Evolutionary conservation across 2,888 invertebrate genomes (phyloP), one percentile per base, ranked within the genome.

Genomic region (Tiliacea citrago): DNA sequence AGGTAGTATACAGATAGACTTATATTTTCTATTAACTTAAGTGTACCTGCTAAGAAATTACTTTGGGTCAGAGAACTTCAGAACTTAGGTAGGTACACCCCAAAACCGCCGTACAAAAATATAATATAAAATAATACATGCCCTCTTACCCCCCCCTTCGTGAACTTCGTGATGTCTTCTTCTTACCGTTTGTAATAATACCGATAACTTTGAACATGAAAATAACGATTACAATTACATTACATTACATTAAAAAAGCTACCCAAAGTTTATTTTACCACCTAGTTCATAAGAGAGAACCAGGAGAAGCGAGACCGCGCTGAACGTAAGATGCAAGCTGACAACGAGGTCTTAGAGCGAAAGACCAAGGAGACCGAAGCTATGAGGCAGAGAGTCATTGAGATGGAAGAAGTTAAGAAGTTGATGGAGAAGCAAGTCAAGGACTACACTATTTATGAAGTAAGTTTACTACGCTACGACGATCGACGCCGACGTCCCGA

Each of bases 251-350:
- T n/a, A n/a, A 18, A 29, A 63, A 16, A 16, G 18, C 6, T 9
- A 49, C n/a, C 16, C 9, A 21, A 72, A 47, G 63, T 18, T 24
- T 18, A 16, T 58, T 8, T 9, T 49, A 55, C 6, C n/a, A n/a
- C 29, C 35, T 24, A 97, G 97, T 97, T 97, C 85, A 97, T 97
- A 10, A 94, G 96, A 84, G 97, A 97, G 88, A 97, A 97, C 88
- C 96, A 97, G 81, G 97, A 97, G 84, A 97, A 97, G 85, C 96
- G 97, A 18, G 97, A 97, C 70, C 95, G 97, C 13, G 97, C 97
- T 0, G 95, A 96, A 63, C 94, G 96, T 13, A 97, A 97, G 89
- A 97, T 97, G 90, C 90, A 89, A 1, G 97, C 97, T 0, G 97
- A 97, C 88, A 90, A 86, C 5, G 95, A 96, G 39, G 93, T 97